These are phyloP conservation scores for Lymantria monacha DNA, from an alignment of 2,888 invertebrate genomes.

Conservation along the genomic window DNA sequence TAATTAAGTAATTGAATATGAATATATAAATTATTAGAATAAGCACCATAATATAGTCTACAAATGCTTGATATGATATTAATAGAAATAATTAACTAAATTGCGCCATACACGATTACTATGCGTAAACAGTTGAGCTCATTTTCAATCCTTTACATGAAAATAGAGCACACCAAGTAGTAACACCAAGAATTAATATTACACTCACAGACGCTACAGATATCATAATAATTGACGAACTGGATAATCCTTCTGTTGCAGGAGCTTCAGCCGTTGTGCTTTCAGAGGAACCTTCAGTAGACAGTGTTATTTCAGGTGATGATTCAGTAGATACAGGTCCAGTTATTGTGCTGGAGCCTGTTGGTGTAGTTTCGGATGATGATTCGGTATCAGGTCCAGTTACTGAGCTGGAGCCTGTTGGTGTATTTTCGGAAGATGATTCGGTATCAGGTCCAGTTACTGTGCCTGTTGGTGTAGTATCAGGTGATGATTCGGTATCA, in stretches of 20 bases:
- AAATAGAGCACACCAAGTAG: slow-evolving; percentile 13
- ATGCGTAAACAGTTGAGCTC: slow-evolving; percentile 11
- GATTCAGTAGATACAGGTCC: background rate
- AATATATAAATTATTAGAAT: no score
- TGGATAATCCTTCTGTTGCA: slow-evolving; percentile 2
- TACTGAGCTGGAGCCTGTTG: background rate
- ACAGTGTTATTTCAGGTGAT: background rate
- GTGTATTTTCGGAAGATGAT: background rate
- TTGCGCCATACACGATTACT: no score
- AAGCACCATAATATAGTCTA: no score
- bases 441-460: slow-evolving; percentile 3
- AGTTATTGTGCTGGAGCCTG: background rate
- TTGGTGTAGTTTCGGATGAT: background rate
- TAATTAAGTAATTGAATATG: no score
- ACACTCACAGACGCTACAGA: slow-evolving; percentile 7
- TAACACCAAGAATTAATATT: slow-evolving; percentile 1
- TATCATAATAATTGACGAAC: slow-evolving; percentile 13
- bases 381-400: slow-evolving; percentile 1
- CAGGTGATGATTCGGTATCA: background rate
- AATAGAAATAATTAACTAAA: no score
- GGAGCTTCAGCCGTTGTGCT: background rate
- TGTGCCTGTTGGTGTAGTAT: background rate
- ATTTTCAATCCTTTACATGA: slow-evolving; percentile 11
- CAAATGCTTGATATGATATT: no score
- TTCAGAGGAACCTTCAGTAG: background rate